These are phyloP conservation scores for Porphyrio hochstetteri DNA, from an alignment of 2,113 vertebrate genomes.

Conservation along the genomic window DNA sequence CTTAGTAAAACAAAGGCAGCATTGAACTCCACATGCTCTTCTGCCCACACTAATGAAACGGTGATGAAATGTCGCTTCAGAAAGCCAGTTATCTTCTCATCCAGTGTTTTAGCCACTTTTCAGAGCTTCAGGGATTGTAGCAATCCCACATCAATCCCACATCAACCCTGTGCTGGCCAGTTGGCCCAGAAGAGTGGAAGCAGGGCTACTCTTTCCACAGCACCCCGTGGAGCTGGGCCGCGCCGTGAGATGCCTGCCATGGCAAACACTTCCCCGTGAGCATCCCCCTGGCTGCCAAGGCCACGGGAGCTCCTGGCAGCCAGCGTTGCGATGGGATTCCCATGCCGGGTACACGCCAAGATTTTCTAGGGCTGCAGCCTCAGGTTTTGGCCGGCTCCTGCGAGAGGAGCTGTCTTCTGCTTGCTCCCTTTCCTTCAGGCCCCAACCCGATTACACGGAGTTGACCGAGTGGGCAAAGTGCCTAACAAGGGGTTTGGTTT, in stretches of 20 bases:
- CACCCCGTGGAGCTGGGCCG: neutral
- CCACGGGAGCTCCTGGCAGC: neutral
- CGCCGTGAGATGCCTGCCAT: accelerated
- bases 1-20: constrained; percentile 75
- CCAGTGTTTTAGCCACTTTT: neutral
- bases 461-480: neutral
- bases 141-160: accelerated
- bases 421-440: neutral
- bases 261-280: accelerated
- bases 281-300: neutral
- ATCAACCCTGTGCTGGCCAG: accelerated
- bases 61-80: constrained; percentile 75
- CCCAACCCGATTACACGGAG: accelerated
- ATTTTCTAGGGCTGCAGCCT: neutral
- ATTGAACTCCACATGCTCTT: constrained; percentile 68
- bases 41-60: constrained; percentile 69
- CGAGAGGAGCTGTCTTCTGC: neutral
- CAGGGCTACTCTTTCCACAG: neutral
- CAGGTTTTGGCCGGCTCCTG: neutral
- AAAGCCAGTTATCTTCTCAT: constrained; percentile 47
- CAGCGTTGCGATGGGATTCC: neutral
- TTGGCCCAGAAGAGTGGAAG: neutral
- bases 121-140: neutral
- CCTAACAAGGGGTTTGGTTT: neutral
- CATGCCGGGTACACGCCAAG: neutral